Conservation (phyloP, 2,797 vertebrate species). For the Argyrosomus regius region DNA sequence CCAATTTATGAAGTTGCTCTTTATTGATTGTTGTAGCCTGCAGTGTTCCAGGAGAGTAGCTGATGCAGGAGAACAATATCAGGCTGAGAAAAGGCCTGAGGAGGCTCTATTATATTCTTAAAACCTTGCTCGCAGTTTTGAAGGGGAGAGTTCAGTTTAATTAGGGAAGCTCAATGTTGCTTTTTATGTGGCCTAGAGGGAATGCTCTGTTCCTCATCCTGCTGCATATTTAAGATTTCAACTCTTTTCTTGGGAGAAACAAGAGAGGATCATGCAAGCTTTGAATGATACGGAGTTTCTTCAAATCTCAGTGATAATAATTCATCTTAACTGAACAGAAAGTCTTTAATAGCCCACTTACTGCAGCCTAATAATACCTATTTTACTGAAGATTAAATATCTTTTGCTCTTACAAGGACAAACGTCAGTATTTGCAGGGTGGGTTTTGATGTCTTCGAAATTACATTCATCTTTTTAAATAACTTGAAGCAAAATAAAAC, state of each 20-base stretch:
- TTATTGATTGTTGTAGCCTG: conserved; percentile 58
- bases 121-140: conserved; percentile 34
- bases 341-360: conserved; percentile 41
- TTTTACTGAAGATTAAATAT: conserved; percentile 48
- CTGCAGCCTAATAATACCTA: conserved; percentile 20
- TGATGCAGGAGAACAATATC: conserved; percentile 39
- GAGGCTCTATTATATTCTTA: conserved; percentile 41
- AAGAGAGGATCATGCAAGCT: conserved; percentile 24
- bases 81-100: conserved; percentile 27
- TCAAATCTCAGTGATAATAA: conserved; percentile 9
- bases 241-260: conserved; percentile 50
- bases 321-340: conserved; percentile 22
- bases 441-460: conserved; percentile 37
- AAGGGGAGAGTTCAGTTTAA: conserved; percentile 65
- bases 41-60: conserved; percentile 30
- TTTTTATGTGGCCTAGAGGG: conserved; percentile 59
- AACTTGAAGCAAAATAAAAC: conserved; percentile 45
- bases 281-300: neutral
- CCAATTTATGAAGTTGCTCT: conserved; percentile 52
- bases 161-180: conserved; percentile 61
- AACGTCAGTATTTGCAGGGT: conserved; percentile 46
- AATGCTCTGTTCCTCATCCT: conserved; percentile 15
- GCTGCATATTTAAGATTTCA: conserved; percentile 45
- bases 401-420: conserved; percentile 50
- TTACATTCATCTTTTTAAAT: conserved; percentile 34